Conservation (phyloP, 2,888 invertebrate genomes). For the Acleris literana region DNA sequence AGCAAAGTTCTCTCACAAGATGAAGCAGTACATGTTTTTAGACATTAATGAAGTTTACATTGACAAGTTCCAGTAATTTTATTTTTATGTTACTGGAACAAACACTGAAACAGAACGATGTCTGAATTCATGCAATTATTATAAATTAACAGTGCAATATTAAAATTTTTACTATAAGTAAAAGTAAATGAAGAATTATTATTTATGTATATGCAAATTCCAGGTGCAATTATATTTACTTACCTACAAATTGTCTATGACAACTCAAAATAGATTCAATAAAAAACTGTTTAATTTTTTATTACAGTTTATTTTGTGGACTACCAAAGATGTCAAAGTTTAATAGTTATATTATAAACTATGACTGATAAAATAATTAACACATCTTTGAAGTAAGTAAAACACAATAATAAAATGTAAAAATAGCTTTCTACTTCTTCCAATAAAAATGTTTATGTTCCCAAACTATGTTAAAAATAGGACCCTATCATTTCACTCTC, state of each 20-base stretch:
- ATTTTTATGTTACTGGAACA: constrained; percentile 35
- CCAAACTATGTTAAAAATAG: constrained; percentile 32
- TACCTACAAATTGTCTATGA: constrained; percentile 42
- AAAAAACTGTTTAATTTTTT: constrained; percentile 43
- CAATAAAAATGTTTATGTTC: constrained; percentile 35
- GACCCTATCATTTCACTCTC: constrained; percentile 29
- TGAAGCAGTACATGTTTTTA: constrained; percentile 27
- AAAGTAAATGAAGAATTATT: constrained; percentile 56
- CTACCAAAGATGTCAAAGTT: constrained; percentile 73
- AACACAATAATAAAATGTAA: constrained; percentile 35
- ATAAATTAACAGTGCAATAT: constrained; percentile 77
- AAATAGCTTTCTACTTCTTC: constrained; percentile 40
- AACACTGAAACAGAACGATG: constrained; percentile 40
- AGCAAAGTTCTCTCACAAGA: constrained; percentile 31
- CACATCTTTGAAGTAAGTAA: constrained; percentile 35
- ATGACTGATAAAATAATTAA: constrained; percentile 52
- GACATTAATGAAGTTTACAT: constrained; percentile 26
- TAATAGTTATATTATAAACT: constrained; percentile 42
- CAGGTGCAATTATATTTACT: constrained; percentile 67
- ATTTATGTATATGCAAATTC: constrained; percentile 53
- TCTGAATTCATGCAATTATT: constrained; percentile 55
- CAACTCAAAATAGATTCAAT: constrained; percentile 45
- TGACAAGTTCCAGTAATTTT: constrained; percentile 30
- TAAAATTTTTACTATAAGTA: constrained; percentile 78
- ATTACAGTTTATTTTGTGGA: constrained; percentile 45